Base-by-base conservation (phyloP, 2,113 vertebrate genomes). In the Serilophus lunatus region DNA sequence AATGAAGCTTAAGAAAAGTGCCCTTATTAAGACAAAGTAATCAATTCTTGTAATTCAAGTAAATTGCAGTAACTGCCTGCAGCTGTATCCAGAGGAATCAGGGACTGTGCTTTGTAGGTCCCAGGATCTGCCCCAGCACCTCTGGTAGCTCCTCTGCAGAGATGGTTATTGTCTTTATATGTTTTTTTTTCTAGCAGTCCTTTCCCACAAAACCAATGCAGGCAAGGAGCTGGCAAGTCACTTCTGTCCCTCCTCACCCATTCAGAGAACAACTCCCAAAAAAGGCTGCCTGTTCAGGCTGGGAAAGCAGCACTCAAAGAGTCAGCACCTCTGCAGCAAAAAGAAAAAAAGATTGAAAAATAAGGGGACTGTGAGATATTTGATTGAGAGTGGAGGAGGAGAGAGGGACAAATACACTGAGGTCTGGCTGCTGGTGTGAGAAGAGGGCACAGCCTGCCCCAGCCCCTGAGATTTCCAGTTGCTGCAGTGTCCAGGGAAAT, bases 401-500 rank as follows among this genome's bases (percentile, higher is more conserved):
- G 50, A 87, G 45, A 76, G 60, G 20, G 8, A 54, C 23, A 4
- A 12, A 66, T 0, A 0, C 1, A 4, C 82, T 63, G 82, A 92
- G 76, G 80, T 77, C 88, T 90, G 92, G 71, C 85, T 68, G 89
- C 87, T 97, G 85, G 75, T 91, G 68, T 49, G 89, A 93, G 86
- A 64, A 84, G 82, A 53, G 86, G 64, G 49, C 82, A 83, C 69
- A 82, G 69, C 93, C 85, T 26, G 29, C 56, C 79, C 79, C 88
- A 88, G 92, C 88, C 92, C 95, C 95, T 94, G 92, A 95, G 93
- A 57, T 70, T 44, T 60, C 82, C 95, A 83, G 79, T 9, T 74
- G 79, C 92, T 81, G 71, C 60, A 33, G 84, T 3, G 20, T 90
- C 94, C 86, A 54, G 82, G 69, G 92, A 76, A 88, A 56, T 42